Evolutionary conservation across 2,888 invertebrate species (phyloP), one percentile per base, ranked within the genome.

Genomic region (Pyrgus malvae): DNA sequence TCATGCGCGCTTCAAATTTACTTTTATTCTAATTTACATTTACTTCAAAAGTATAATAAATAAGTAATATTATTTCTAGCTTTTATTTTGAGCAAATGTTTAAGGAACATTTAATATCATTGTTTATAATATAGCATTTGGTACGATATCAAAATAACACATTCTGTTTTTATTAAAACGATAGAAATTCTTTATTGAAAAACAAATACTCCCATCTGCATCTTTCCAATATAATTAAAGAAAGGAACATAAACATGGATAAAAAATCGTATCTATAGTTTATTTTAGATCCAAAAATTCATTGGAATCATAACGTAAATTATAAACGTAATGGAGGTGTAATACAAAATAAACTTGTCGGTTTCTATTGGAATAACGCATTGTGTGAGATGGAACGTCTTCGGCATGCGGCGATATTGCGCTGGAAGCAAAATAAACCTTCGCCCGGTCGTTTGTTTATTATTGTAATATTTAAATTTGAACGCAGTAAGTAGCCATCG

Each of bases 381-480:
- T 68, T 54, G 55, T 58, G 59, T 60, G 61, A 65, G 65, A 66
- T 65, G 65, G 63, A 66, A 70, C 78, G 75, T 82, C 80, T 80
- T 79, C 81, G 78, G 66, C 65, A 60, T 58, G 59, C 68, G 67
- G 71, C 80, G 79, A 80, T 81, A 78, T 78, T 72, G 70, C 75
- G 69, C 60, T 62, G 61, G 61, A 67, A 78, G 68, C 62, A 74
- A 81, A 85, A 84, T 78, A 72, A 72, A 73, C 72, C 48, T 23
- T 17, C 49, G 57, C 58, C 49, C 67, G 61, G 78, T 80, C 78
- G 62, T 71, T 60, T 76, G 82, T 83, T 84, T 86, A 73, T 85
- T 86, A 68, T 80, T 73, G 67, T 76, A 75, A 81, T 80, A 83
- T 83, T 83, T 83, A 83, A 84, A 80, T 83, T 82, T 78, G 70